Conservation (phyloP, 2,797 vertebrate species). For the Sylvilagus floridanus region DNA sequence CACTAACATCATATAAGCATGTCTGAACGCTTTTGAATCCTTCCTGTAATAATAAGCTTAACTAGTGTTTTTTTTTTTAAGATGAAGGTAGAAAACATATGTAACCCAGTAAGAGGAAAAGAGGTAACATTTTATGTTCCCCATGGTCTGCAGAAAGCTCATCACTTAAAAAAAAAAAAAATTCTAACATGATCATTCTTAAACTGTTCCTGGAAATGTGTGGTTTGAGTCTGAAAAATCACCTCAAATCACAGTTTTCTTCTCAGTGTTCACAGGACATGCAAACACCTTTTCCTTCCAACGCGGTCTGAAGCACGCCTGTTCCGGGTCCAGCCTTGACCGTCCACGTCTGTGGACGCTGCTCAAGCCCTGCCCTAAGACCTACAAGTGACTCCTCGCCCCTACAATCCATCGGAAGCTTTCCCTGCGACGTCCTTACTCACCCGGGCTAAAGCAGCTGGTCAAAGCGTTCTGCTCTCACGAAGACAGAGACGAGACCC, state of each 20-base stretch:
- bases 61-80: not conserved
- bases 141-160: constrained; percentile 50
- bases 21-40: constrained; percentile 47
- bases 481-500: constrained; percentile 74
- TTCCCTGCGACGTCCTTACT: constrained; percentile 64
- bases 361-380: constrained; percentile 8
- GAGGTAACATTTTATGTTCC: not conserved
- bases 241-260: not conserved
- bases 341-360: not conserved
- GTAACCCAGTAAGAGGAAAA: constrained; percentile 35
- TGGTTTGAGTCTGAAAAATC: constrained; percentile 43
- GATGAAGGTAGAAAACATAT: constrained; percentile 56
- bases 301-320: not conserved
- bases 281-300: not conserved
- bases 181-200: not conserved
- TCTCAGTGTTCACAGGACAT: constrained; percentile 11
- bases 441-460: constrained; percentile 67
- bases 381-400: constrained; percentile 42
- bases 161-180: constrained; percentile 9
- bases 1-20: not conserved
- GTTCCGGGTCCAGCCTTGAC: not conserved
- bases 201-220: not conserved
- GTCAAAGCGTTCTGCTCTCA: constrained; percentile 74
- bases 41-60: constrained; percentile 22
- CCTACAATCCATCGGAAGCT: constrained; percentile 47